Evolutionary conservation across 2,113 vertebrate species (phyloP).

Genomic region (Myotis yumanensis): DNA sequence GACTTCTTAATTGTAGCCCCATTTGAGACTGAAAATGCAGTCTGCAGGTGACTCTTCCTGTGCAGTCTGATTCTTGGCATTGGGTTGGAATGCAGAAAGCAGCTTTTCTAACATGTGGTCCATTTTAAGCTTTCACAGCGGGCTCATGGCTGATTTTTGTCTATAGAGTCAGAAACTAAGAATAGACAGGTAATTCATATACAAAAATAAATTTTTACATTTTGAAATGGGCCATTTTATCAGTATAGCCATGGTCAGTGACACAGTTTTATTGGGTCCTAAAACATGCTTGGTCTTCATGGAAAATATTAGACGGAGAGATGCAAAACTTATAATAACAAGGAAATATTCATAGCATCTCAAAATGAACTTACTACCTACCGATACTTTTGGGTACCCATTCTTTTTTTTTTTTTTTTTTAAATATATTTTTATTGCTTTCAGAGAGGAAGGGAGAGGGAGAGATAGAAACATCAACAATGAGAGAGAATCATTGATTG

Average conservation of each 20-base stretch:
- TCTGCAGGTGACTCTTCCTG: background rate
- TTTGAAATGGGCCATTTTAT: background rate
- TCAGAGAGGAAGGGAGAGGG: too few relatives aligned
- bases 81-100: background rate
- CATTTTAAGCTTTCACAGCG: slow-evolving; percentile 18
- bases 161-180: slow-evolving; percentile 9
- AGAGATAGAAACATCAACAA: too few relatives aligned
- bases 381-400: background rate
- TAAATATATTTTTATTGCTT: too few relatives aligned
- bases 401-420: background rate
- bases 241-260: background rate
- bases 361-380: background rate
- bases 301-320: background rate
- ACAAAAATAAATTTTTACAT: background rate
- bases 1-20: background rate
- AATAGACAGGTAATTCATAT: background rate
- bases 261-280: background rate
- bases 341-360: slow-evolving; percentile 2
- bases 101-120: background rate
- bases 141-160: slow-evolving; percentile 41
- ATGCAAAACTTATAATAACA: background rate
- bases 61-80: background rate
- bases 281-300: background rate
- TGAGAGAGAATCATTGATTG: too few relatives aligned
- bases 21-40: background rate